Evolutionary conservation across 2,888 invertebrate genomes (phyloP), one percentile per base, ranked within the genome.

Genomic region (Empis stercorea): DNA sequence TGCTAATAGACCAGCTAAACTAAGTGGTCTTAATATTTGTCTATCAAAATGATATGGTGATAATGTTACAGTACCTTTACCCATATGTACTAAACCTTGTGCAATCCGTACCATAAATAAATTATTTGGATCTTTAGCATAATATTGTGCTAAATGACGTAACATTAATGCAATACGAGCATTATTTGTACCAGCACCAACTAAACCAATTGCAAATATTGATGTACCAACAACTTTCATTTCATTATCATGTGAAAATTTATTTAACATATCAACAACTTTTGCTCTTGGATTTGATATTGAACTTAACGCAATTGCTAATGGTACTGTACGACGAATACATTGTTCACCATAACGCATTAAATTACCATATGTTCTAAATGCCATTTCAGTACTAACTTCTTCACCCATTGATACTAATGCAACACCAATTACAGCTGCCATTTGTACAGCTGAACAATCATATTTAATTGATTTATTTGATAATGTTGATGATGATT

Each of bases 361-460:
- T 77, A 54, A 72, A 69, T 94, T 89, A 42, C 93, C 93, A 61
- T 94, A 93, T 48, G 88, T 84, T 60, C 94, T 76, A 59, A 87
- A 91, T 54, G 88, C 87, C 95, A 95, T 95, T 70, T 93, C 94
- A 1, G 87, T 81, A 45, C 96, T 95, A 55, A 95, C 89, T 64
- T 96, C 95, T 72, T 96, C 96, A 5, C 93, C 95, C 81, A 96
- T 89, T 32, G 93, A 84, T 57, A 96, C 93, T 52, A 96, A 77
- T 17, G 93, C 94, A 50, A 97, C 91, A 6, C 96, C 96, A 38
- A 96, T 74, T 9, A 93, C 94, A 42, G 95, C 95, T 44, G 95
- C 84, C 6, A 91, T 87, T 67, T 95, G 94, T 60, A 88, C 84
- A 0, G 83, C 78, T 44, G 86, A 86, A 52, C 87, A 70, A 63